phyloP scores from a whole-genome alignment of 2,797 vertebrate genomes.

The Phrynocephalus forsythii region DNA sequence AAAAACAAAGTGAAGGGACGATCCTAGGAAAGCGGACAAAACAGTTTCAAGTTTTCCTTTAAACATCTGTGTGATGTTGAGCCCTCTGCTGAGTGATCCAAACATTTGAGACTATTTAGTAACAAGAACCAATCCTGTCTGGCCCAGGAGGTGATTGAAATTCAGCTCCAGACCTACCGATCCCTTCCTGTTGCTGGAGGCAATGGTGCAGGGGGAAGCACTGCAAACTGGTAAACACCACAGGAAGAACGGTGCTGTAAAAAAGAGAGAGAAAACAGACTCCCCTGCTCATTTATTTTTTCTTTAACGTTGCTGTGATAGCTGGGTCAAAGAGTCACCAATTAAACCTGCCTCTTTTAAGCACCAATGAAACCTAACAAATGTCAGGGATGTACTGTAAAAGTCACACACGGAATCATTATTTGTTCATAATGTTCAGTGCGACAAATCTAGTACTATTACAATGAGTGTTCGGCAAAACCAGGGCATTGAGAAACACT shows the following conservation, averaged over 20 bases:
- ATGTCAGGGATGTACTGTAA: not conserved
- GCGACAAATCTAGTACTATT: too few relatives aligned
- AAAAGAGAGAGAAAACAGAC: not conserved
- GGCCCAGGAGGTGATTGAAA: constrained; percentile 55
- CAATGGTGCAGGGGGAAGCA: constrained; percentile 24
- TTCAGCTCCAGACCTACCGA: constrained; percentile 40
- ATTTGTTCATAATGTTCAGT: too few relatives aligned
- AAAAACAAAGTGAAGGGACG: constrained; percentile 2
- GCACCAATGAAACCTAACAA: too few relatives aligned
- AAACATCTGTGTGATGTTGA: constrained; percentile 38
- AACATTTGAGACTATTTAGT: constrained; percentile 35
- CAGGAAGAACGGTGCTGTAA: not conserved
- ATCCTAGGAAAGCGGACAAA: constrained; percentile 29
- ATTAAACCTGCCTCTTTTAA: not conserved
- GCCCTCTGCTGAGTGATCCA: not conserved
- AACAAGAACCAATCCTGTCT: constrained; percentile 45
- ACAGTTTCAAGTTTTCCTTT: constrained; percentile 27
- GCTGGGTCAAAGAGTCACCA: not conserved
- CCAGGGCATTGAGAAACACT: too few relatives aligned
- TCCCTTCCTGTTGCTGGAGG: constrained; percentile 23
- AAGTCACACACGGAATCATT: not conserved
- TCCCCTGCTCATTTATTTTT: not conserved
- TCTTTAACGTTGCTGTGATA: not conserved
- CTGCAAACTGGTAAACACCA: not conserved
- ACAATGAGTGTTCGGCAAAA: too few relatives aligned